These are phyloP conservation scores for Rhinichthys klamathensis DNA, from an alignment of 2,113 vertebrate genomes.

Conservation along the genomic window DNA sequence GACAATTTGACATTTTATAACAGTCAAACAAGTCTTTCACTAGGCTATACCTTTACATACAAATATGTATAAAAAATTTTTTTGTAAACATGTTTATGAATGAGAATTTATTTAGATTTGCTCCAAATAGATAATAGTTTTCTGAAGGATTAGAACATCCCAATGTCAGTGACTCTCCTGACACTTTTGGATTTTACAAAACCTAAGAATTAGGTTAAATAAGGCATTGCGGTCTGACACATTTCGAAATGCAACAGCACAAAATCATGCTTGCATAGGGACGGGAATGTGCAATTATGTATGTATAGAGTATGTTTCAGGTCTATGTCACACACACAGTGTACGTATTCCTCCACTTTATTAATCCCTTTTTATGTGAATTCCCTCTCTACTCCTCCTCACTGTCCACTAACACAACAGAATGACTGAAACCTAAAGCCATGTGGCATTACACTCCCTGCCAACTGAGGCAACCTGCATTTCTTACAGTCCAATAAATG, in stretches of 20 bases:
- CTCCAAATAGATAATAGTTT: no score
- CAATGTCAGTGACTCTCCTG: not conserved
- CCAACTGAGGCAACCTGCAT: constrained; percentile 20
- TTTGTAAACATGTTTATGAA: not conserved
- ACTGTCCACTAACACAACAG: constrained; percentile 16
- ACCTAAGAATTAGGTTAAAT: not conserved
- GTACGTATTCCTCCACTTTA: not conserved
- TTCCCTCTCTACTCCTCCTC: not conserved
- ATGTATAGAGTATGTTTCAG: not conserved
- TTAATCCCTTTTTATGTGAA: not conserved
- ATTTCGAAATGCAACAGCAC: not conserved
- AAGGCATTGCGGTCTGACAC: not conserved
- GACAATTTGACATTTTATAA: no score
- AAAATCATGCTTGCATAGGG: not conserved
- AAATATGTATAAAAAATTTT: not conserved
- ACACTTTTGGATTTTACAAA: not conserved
- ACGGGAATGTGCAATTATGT: not conserved
- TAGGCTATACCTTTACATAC: not conserved
- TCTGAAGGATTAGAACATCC: no score
- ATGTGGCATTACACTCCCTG: constrained; percentile 18
- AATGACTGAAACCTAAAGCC: constrained; percentile 11
- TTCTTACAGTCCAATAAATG: not conserved
- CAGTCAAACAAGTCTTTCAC: no score
- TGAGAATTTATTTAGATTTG: not conserved
- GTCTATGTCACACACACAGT: not conserved